These are phyloP conservation scores for Sympetrum striolatum DNA, from an alignment of 2,888 invertebrate genomes.

Conservation along the genomic window DNA sequence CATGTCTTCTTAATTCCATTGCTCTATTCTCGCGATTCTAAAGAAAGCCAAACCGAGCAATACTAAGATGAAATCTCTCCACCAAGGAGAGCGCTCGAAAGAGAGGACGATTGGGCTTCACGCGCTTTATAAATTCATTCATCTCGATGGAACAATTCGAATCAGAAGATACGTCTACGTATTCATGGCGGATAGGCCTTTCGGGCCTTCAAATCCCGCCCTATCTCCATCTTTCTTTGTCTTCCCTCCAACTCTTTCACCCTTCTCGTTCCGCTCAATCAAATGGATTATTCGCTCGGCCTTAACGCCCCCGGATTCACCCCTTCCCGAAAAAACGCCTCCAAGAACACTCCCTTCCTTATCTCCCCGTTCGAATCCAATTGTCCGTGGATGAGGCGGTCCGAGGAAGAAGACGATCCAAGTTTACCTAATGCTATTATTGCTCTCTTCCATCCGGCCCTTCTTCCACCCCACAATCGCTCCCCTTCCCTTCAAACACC, in stretches of 20 bases:
- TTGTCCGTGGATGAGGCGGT: background rate
- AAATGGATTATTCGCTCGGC: slow-evolving; percentile 26
- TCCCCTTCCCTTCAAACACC: background rate
- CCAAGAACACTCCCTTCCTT: background rate
- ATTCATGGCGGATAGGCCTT: background rate
- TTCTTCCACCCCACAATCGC: background rate
- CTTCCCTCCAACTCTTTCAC: background rate
- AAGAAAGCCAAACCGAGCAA: no score
- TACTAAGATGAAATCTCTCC: no score
- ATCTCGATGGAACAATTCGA: background rate
- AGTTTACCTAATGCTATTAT: slow-evolving; percentile 15
- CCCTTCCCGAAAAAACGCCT: background rate
- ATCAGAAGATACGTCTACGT: background rate
- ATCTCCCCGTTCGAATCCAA: slow-evolving; percentile 10
- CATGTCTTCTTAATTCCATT: no score
- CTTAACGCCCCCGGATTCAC: background rate
- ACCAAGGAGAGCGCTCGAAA: no score
- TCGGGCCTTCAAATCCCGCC: background rate
- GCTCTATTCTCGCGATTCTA: no score
- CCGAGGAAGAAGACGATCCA: background rate
- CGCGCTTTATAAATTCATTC: no score
- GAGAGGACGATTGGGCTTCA: no score
- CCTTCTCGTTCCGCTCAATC: slow-evolving; percentile 12
- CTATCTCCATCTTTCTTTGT: background rate
- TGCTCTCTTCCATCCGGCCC: background rate